A percentile compares a stretch with the other conserved stretches of the same genome.
Evolutionary conservation across 2,113 vertebrate species (phyloP).

Genomic region (Tapirus terrestris): DNA sequence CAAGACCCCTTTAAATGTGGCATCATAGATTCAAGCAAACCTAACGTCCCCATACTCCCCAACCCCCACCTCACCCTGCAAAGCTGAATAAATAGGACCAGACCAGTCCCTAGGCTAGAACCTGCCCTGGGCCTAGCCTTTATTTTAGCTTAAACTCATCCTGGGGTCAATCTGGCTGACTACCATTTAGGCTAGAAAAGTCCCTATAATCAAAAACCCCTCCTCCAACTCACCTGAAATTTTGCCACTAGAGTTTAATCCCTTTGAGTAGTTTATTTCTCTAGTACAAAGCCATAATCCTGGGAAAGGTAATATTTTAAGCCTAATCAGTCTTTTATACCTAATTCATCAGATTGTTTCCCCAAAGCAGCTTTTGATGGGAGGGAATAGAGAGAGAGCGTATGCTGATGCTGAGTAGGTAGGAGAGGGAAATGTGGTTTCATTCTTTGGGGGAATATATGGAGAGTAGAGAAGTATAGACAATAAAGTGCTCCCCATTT

Average conservation of each 20-base stretch:
- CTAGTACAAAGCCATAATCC: slow-evolving; percentile 69
- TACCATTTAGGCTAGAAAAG: slow-evolving; percentile 12
- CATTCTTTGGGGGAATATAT: background rate
- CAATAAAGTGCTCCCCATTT: background rate
- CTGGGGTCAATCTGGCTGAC: background rate
- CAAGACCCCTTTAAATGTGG: background rate
- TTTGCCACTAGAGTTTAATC: slow-evolving; percentile 55
- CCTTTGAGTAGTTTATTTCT: slow-evolving; percentile 47
- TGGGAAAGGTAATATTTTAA: slow-evolving; percentile 71
- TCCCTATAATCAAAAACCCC: background rate
- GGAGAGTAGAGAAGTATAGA: background rate
- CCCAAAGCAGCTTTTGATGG: slow-evolving; percentile 66
- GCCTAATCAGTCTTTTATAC: slow-evolving; percentile 63
- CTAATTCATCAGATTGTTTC: slow-evolving; percentile 73
- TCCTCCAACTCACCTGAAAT: slow-evolving; percentile 33
- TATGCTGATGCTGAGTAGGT: slow-evolving; percentile 14
- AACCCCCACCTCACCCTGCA: background rate
- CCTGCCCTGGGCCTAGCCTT: background rate
- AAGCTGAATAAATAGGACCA: background rate
- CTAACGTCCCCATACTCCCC: background rate
- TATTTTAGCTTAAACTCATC: background rate
- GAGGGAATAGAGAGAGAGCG: slow-evolving; percentile 11
- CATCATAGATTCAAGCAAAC: background rate
- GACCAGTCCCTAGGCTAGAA: background rate
- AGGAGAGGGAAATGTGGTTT: background rate